These are phyloP conservation scores for Macrochelys suwanniensis DNA, from an alignment of 2,797 vertebrate species.

Conservation along the genomic window DNA sequence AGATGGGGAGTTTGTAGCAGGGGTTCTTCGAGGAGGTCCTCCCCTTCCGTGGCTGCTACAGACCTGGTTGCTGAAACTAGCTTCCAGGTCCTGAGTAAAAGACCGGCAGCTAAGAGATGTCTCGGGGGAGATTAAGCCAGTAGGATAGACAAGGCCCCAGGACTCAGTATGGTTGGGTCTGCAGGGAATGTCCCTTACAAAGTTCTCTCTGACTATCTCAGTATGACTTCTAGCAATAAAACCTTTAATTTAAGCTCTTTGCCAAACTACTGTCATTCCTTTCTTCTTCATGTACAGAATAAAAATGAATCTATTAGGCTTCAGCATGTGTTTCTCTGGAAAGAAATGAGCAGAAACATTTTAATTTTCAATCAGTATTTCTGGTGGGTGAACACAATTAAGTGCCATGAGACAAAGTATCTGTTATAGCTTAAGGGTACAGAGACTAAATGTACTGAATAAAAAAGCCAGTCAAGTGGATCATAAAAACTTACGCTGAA, in stretches of 20 bases:
- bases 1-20: not conserved
- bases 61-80: not conserved
- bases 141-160: conserved; percentile 44
- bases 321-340: not conserved
- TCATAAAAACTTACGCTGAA: conserved; percentile 23
- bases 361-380: conserved; percentile 66
- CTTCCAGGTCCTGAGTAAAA: not conserved
- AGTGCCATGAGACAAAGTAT: conserved; percentile 36
- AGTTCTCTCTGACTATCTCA: not conserved
- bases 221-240: conserved; percentile 28
- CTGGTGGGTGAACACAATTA: conserved; percentile 63
- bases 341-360: conserved; percentile 58
- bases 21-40: not conserved
- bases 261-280: not conserved
- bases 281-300: not conserved
- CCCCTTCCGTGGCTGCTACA: not conserved
- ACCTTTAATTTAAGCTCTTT: conserved; percentile 22
- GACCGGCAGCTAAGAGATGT: not conserved
- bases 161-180: not conserved
- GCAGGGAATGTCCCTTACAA: conserved; percentile 2
- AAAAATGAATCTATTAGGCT: conserved; percentile 59
- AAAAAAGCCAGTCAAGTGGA: not conserved
- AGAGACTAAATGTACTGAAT: conserved; percentile 39
- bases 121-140: not conserved
- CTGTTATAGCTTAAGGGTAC: conserved; percentile 37